Conservation (phyloP, 2,888 invertebrate species). For the Limnephilus marmoratus region DNA sequence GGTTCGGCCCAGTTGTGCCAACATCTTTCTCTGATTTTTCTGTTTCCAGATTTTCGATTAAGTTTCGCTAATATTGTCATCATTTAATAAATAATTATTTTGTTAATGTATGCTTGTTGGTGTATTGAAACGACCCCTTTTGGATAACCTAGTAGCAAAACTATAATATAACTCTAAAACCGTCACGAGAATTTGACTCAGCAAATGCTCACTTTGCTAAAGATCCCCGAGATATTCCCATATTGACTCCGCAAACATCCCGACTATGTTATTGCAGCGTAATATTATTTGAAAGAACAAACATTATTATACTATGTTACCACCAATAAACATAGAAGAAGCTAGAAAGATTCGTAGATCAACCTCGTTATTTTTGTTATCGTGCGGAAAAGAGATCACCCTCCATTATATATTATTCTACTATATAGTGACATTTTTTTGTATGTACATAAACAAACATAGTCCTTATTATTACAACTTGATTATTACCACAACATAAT, state of each 20-base stretch:
- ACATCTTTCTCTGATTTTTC: too few species aligned
- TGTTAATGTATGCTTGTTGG: too few species aligned
- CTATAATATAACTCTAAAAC: conserved; percentile 62
- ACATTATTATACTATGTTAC: background rate
- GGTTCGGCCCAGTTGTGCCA: too few species aligned
- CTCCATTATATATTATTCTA: too few species aligned
- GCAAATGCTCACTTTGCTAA: conserved; percentile 24
- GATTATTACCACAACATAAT: too few species aligned
- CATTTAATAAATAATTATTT: too few species aligned
- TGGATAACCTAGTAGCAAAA: background rate
- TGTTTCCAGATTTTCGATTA: too few species aligned
- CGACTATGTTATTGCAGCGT: background rate
- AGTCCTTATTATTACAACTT: too few species aligned
- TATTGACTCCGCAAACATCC: conserved; percentile 36
- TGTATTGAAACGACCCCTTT: background rate
- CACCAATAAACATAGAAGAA: background rate
- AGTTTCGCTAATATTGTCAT: too few species aligned
- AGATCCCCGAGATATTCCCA: conserved; percentile 14
- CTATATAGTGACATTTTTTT: too few species aligned
- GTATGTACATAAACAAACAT: too few species aligned
- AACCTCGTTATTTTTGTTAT: background rate
- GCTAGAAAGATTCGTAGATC: background rate
- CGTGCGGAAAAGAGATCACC: background rate
- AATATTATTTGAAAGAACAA: conserved; percentile 11
- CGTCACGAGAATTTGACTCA: conserved; percentile 49